These are phyloP conservation scores for Epizoanthus scotinus DNA, from an alignment of 92 coral and sea anemone species.

Conservation along the genomic window DNA sequence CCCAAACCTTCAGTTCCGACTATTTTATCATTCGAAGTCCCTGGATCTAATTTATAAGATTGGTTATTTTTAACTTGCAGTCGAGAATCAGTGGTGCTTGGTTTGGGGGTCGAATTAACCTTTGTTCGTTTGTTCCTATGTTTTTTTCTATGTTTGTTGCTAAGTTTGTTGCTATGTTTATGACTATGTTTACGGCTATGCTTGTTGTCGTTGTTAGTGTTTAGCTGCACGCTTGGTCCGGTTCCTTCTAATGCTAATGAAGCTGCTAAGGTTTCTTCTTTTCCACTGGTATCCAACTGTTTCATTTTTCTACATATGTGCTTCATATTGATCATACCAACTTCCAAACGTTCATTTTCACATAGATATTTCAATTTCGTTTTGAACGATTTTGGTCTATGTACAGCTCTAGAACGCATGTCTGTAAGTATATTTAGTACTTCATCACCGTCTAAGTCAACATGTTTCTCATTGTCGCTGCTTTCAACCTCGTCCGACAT, in stretches of 20 bases:
- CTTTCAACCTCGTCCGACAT: neutral
- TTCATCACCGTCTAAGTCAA: neutral
- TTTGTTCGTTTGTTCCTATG: neutral
- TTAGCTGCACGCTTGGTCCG: too few species aligned
- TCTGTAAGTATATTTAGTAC: neutral
- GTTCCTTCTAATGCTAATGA: too few species aligned
- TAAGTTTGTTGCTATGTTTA: too few species aligned
- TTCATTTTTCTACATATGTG: neutral
- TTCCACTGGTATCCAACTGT: neutral
- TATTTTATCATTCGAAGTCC: neutral
- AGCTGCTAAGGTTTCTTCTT: neutral
- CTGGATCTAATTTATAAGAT: neutral
- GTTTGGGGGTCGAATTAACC: neutral
- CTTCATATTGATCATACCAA: neutral
- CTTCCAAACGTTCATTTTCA: neutral
- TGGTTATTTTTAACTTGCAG: neutral
- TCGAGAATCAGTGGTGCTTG: neutral
- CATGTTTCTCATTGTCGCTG: neutral
- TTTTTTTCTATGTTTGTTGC: neutral
- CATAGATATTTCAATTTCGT: slow-evolving; percentile 5
- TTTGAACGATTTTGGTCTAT: neutral
- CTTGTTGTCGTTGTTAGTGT: too few species aligned
- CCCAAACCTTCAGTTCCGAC: neutral
- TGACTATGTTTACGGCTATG: too few species aligned
- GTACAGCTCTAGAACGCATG: neutral